Percentiles rank a stretch among this genome's conserved stretches.
These are phyloP conservation scores for Brachymystax lenok DNA, from an alignment of 2,797 vertebrate species.

Conservation along the genomic window DNA sequence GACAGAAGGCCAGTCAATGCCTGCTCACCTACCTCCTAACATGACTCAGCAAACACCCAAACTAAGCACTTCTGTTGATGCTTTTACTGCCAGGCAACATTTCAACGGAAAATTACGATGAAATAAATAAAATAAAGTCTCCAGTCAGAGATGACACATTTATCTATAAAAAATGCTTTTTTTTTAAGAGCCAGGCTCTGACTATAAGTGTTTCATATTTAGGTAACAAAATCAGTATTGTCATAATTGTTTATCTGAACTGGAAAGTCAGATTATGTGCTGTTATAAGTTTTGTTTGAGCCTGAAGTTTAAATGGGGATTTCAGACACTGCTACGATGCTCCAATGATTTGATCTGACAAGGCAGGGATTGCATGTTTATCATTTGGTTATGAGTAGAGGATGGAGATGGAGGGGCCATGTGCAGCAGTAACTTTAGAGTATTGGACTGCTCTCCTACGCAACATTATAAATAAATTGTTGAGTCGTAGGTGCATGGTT, in stretches of 20 bases:
- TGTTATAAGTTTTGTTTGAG: too few relatives aligned
- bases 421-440: neutral
- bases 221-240: too few relatives aligned
- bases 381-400: too few relatives aligned
- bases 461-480: neutral
- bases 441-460: neutral
- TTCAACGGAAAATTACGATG: neutral
- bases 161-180: neutral
- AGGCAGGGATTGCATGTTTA: too few relatives aligned
- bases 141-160: neutral
- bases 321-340: neutral
- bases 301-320: neutral
- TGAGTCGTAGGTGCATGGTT: neutral
- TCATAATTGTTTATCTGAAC: too few relatives aligned
- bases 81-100: neutral
- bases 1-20: slow-evolving; percentile 14
- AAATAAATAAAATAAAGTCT: neutral
- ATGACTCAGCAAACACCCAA: neutral
- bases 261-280: too few relatives aligned
- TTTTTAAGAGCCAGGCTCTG: neutral
- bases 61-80: neutral
- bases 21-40: neutral
- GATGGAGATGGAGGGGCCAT: neutral
- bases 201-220: neutral
- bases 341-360: too few relatives aligned